These are phyloP conservation scores for Antechinus stuartii DNA, from an alignment of 2,113 vertebrate genomes.

Conservation along the genomic window DNA sequence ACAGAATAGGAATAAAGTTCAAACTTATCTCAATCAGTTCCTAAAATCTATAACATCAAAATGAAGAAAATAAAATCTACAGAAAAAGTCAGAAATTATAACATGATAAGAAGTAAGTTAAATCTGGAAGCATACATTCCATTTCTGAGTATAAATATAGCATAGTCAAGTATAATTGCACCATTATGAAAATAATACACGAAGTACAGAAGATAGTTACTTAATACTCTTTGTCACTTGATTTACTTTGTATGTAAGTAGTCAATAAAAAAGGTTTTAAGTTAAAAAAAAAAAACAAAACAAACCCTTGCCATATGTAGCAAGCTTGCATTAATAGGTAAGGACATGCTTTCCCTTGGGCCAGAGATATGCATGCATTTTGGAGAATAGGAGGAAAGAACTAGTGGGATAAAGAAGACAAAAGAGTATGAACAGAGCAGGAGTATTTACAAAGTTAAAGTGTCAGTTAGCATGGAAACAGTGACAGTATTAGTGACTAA, in stretches of 20 bases:
- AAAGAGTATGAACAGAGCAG: neutral
- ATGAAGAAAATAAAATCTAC: neutral
- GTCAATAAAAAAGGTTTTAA: neutral
- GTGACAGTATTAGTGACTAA: neutral
- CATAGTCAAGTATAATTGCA: neutral
- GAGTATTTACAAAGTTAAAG: neutral
- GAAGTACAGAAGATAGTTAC: neutral
- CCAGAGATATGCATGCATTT: neutral
- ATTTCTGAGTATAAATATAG: neutral
- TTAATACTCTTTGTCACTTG: neutral
- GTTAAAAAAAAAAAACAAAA: neutral
- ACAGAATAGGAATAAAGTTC: neutral
- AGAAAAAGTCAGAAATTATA: neutral
- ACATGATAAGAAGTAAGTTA: neutral
- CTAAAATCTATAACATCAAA: neutral
- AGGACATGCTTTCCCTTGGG: neutral
- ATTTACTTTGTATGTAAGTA: neutral
- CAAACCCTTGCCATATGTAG: neutral
- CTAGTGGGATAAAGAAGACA: neutral
- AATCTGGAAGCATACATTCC: neutral
- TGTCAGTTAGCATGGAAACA: neutral
- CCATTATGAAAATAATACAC: neutral
- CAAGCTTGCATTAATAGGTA: neutral
- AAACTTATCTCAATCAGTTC: neutral
- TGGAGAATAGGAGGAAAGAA: neutral